These are phyloP conservation scores for Drosophila nikananu DNA, from an alignment of 1,140 invertebrate species.

Conservation along the genomic window DNA sequence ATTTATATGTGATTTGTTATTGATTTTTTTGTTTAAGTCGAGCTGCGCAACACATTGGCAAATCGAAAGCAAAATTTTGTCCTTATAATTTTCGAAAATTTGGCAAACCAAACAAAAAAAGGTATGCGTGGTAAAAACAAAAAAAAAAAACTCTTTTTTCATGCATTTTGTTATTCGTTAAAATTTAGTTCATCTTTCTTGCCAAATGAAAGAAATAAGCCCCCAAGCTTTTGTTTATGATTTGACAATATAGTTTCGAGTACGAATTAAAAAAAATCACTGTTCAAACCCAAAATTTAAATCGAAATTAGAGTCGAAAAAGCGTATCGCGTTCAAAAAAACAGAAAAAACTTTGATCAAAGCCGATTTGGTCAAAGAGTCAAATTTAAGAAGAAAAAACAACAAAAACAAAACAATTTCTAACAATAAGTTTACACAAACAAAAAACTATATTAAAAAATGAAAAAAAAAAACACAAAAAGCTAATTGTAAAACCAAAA, in stretches of 20 bases:
- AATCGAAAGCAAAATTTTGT: conserved; percentile 42
- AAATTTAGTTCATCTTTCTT: conserved; percentile 30
- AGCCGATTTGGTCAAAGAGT: conserved; percentile 26
- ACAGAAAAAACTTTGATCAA: conserved; percentile 35
- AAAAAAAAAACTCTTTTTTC: conserved; percentile 17
- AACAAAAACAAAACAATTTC: conserved; percentile 44
- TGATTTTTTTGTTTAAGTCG: conserved; percentile 41
- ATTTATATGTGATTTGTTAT: conserved; percentile 38
- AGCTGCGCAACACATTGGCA: conserved; percentile 31
- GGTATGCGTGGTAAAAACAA: conserved; percentile 22
- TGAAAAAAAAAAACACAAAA: conserved; percentile 38
- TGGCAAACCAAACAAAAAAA: conserved; percentile 41
- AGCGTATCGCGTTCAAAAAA: conserved; percentile 50
- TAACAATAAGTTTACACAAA: conserved; percentile 51
- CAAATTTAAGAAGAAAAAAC: conserved; percentile 42
- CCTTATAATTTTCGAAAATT: conserved; percentile 43
- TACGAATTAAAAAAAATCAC: conserved; percentile 39
- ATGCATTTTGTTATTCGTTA: conserved; percentile 31
- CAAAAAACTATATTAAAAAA: conserved; percentile 45
- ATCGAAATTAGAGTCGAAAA: conserved; percentile 28
- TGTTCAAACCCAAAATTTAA: conserved; percentile 46
- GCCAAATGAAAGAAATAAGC: conserved; percentile 32
- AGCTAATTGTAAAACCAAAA: conserved; percentile 52
- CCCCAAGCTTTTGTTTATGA: conserved; percentile 42
- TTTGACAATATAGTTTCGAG: conserved; percentile 39